A percentile compares a stretch with the other conserved stretches of the same genome.
Evolutionary conservation across 1,140 invertebrate species (phyloP).

Genomic region (Drosophila arawakana): DNA sequence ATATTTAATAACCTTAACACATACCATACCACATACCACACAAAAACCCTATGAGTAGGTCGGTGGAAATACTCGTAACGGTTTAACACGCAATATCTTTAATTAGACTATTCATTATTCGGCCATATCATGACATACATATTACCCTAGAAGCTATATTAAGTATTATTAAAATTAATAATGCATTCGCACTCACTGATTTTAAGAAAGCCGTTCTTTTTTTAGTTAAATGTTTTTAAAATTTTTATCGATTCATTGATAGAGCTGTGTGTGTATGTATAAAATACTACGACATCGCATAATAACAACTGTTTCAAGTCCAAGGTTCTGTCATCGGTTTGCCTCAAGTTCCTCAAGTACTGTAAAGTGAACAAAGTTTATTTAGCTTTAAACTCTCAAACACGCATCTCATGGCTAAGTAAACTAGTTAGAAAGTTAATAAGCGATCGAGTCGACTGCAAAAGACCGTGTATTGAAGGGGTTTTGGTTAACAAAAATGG

Average conservation of each 20-base stretch:
- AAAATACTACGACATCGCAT: conserved; percentile 7
- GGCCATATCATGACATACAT: conserved; percentile 76
- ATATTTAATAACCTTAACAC: conserved; percentile 51
- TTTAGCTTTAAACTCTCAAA: no score
- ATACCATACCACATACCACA: conserved; percentile 3
- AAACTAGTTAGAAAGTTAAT: no score
- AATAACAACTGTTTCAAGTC: conserved; percentile 23
- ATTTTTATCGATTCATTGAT: conserved; percentile 31
- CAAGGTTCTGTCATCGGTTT: conserved; percentile 58
- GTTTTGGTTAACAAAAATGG: no score
- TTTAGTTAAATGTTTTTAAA: conserved; percentile 13
- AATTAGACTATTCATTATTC: conserved; percentile 44
- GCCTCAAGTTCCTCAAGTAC: conserved; percentile 70
- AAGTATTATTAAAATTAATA: conserved; percentile 68
- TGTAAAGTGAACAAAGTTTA: not conserved
- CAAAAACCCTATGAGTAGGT: no score
- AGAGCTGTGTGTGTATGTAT: conserved; percentile 7
- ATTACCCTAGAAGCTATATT: conserved; percentile 65
- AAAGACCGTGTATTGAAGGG: no score
- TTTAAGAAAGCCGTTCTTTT: conserved; percentile 28
- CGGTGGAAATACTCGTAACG: conserved; percentile 10
- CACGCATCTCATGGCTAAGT: no score
- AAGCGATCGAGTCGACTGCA: no score
- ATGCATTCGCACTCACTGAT: conserved; percentile 42
- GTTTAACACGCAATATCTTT: conserved; percentile 38